Conservation (phyloP, 2,113 vertebrate species). For the human region GRCh38 chr4:124411001-124411500, state of each 20-base stretch:
- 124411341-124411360: background rate
- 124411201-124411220: background rate
- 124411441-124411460: background rate
- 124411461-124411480: background rate
- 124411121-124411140: background rate
- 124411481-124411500: background rate
- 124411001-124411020: background rate
- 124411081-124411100: background rate
- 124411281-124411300: background rate
- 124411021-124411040: conserved; percentile 35
- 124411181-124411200: background rate
- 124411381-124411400: background rate
- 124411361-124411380: background rate
- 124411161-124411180: background rate
- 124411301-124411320: background rate
- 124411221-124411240: background rate
- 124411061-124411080: background rate
- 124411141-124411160: background rate
- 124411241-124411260: background rate
- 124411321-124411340: background rate
- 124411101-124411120: conserved; percentile 3
- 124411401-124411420: background rate
- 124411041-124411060: background rate
- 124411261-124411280: background rate
- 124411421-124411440: background rate